Evolutionary conservation across 2,888 invertebrate species (phyloP), one percentile per base, ranked within the genome.

Genomic region (Drosophila heteroneura): DNA sequence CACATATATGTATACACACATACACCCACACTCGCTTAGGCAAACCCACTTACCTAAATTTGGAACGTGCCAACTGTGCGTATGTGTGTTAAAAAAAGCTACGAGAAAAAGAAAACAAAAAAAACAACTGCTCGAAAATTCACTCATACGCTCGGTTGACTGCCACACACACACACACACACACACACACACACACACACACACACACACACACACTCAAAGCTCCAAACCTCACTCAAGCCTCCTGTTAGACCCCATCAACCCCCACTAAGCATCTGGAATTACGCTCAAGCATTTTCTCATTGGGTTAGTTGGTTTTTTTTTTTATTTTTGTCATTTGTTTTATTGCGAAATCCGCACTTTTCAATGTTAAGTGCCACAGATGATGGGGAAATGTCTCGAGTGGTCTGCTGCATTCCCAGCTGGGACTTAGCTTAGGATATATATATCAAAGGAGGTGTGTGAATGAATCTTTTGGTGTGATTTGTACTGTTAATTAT

Each of bases 31-130:
- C 67, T 63, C 41, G 39, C 44, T 32, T 32, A 59, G 68, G 58
- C 62, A 70, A 78, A 72, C 76, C 79, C 78, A 79, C 70, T 82
- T 79, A 90, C 82, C 83, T 76, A 85, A 83, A 91, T 91, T 90
- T 53, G 62, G 57, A 85, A 87, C 67, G 72, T 77, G 87, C 71
- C 76, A 85, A 79, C 74, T 37, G 74, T 81, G 86, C 83, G 86
- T 81, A 83, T 89, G 83, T 85, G 83, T 89, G 86, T 79, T 85
- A 73, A 77, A 71, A 64, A 71, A 52, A 14, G 56, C 44, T 59
- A 54, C 39, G 30, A 66, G 59, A 39, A 60, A 70, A 76, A 75
- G 39, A 39, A 47, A 37, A 52, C 26, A 59, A 74, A 70, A 75
- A 54, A 47, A 57, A 44, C 66, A 49, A 57, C n/a, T 57, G 28